Evolutionary conservation across 2,888 invertebrate genomes (phyloP).

Genomic region (Scotopteryx bipunctaria): DNA sequence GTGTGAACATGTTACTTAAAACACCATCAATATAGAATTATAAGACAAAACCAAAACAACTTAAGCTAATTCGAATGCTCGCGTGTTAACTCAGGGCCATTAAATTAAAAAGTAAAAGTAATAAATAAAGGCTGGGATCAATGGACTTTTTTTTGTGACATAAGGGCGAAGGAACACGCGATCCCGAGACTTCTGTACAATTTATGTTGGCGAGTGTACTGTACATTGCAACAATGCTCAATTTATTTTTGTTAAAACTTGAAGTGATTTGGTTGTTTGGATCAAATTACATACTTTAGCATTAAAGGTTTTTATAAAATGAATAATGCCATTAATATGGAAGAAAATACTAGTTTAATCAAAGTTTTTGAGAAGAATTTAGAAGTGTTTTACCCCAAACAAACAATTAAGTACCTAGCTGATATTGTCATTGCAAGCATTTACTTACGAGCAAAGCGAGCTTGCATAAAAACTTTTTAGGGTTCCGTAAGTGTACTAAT

Average conservation of each 20-base stretch:
- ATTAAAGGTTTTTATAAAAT: background rate
- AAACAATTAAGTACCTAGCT: too few species aligned
- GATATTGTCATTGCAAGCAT: too few species aligned
- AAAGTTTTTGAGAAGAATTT: too few species aligned
- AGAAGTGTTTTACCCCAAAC: too few species aligned
- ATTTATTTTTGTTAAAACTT: constrained; percentile 7
- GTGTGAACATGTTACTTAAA: too few species aligned
- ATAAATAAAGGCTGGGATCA: constrained; percentile 58
- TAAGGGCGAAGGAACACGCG: constrained; percentile 43
- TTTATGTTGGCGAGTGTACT: constrained; percentile 32
- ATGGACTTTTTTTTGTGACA: constrained; percentile 52
- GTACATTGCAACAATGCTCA: constrained; percentile 15
- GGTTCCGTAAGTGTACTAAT: too few species aligned
- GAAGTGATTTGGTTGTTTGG: background rate
- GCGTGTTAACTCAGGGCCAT: constrained; percentile 54
- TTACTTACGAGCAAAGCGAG: too few species aligned
- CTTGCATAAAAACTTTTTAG: too few species aligned
- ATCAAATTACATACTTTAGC: constrained; percentile 10
- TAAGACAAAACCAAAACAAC: too few species aligned
- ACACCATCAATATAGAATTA: too few species aligned
- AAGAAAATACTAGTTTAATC: too few species aligned
- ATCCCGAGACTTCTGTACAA: constrained; percentile 34
- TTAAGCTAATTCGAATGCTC: constrained; percentile 47
- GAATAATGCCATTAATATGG: too few species aligned
- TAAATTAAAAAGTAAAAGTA: constrained; percentile 64